Conservation (phyloP, 2,888 invertebrate genomes). For the Patella depressa region DNA sequence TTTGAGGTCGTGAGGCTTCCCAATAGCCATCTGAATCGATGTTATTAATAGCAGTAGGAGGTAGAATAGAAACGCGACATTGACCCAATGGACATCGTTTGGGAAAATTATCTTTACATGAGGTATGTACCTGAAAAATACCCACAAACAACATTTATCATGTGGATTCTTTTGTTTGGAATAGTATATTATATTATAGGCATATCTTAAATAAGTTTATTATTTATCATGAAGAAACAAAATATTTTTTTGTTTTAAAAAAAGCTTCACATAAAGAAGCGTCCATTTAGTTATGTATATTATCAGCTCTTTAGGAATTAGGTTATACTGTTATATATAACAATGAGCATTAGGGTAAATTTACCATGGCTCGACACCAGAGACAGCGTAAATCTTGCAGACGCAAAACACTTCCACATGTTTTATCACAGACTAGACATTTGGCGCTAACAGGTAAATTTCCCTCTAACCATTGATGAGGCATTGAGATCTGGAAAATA, state of each 20-base stretch:
- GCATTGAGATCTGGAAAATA: conserved; percentile 78
- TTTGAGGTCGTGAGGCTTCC: conserved; percentile 83
- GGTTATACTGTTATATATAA: too few relatives aligned
- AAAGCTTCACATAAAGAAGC: too few relatives aligned
- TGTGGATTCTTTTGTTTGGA: too few relatives aligned
- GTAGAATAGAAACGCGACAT: conserved; percentile 91
- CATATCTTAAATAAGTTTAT: too few relatives aligned
- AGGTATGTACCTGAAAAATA: conserved; percentile 81
- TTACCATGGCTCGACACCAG: conserved; percentile 88
- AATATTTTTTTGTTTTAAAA: too few relatives aligned
- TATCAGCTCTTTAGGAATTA: too few relatives aligned
- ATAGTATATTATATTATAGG: too few relatives aligned
- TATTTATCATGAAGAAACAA: too few relatives aligned
- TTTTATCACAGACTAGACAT: conserved; percentile 93
- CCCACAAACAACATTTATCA: not conserved
- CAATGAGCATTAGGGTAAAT: conserved; percentile 32
- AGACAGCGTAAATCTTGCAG: conserved; percentile 96
- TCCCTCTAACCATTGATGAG: conserved; percentile 98
- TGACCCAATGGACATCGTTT: conserved; percentile 89
- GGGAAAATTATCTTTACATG: conserved; percentile 85
- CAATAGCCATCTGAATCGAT: conserved; percentile 90
- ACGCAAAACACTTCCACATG: conserved; percentile 95
- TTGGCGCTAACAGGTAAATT: conserved; percentile 95
- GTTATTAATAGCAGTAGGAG: conserved; percentile 92
- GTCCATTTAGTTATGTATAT: too few relatives aligned